A percentile compares a stretch with the other conserved stretches of the same genome.
Conservation (phyloP, 1,140 invertebrate genomes). For the Lepeophtheirus salmonis region DNA sequence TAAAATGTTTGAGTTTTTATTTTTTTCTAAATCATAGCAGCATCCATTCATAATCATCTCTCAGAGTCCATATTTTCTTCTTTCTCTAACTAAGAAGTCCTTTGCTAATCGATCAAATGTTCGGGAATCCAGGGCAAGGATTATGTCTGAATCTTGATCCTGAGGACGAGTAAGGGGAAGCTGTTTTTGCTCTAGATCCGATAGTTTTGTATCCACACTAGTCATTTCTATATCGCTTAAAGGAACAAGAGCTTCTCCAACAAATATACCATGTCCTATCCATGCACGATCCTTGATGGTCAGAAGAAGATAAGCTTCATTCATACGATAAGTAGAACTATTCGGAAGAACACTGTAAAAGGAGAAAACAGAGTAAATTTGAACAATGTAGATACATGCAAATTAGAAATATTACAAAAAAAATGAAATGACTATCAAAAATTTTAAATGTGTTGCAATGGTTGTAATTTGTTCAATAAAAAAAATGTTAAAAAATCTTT, state of each 20-base stretch:
- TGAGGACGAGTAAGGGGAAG: constrained; percentile 58
- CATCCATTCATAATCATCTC: no score
- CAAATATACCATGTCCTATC: constrained; percentile 62
- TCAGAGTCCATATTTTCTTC: constrained; percentile 34
- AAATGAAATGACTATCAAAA: constrained; percentile 7
- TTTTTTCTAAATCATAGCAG: no score
- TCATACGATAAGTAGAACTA: constrained; percentile 24
- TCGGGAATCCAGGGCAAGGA: constrained; percentile 57
- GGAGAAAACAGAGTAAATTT: neutral
- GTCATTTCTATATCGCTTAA: constrained; percentile 47
- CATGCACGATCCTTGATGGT: constrained; percentile 89
- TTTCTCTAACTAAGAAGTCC: constrained; percentile 70
- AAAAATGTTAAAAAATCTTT: no score
- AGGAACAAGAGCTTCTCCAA: constrained; percentile 72
- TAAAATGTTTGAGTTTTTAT: no score
- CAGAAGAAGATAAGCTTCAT: constrained; percentile 60
- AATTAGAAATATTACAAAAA: constrained; percentile 18
- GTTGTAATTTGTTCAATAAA: no score
- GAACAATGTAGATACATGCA: neutral
- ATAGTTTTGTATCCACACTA: constrained; percentile 33
- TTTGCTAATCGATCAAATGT: constrained; percentile 71
- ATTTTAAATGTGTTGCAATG: no score
- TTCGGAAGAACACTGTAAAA: constrained; percentile 15
- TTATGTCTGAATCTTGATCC: constrained; percentile 46
- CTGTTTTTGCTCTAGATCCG: constrained; percentile 49